A percentile compares a stretch with the other conserved stretches of the same genome.
phyloP scores from a whole-genome alignment of 2,113 vertebrate genomes.

The Megaceryle maxima region DNA sequence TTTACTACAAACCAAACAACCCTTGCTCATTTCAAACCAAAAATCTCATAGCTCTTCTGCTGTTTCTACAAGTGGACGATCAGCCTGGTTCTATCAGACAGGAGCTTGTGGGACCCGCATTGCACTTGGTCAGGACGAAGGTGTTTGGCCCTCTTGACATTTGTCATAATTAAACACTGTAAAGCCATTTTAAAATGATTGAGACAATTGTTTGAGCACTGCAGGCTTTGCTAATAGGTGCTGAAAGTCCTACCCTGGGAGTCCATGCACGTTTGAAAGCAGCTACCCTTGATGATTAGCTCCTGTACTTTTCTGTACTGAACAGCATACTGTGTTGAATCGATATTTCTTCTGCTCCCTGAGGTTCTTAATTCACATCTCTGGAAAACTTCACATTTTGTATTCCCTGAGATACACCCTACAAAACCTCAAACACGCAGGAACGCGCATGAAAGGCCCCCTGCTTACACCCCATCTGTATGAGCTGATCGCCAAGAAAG shows the following conservation, averaged over 20 bases:
- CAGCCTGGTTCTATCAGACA: background rate
- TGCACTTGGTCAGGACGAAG: background rate
- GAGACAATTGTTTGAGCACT: background rate
- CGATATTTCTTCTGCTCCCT: constrained; percentile 58
- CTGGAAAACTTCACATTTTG: constrained; percentile 49
- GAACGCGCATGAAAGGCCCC: background rate
- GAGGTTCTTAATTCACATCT: constrained; percentile 64
- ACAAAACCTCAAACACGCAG: background rate
- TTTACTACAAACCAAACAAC: background rate
- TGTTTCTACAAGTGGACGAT: background rate
- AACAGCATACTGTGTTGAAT: constrained; percentile 56
- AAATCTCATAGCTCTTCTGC: background rate
- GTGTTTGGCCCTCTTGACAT: background rate
- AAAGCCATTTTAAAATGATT: background rate
- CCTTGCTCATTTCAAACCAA: background rate
- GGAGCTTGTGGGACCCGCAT: background rate
- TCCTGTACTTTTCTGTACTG: constrained; percentile 27
- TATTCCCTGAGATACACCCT: constrained; percentile 42
- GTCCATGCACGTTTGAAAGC: background rate
- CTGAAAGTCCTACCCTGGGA: background rate
- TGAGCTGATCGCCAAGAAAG: background rate
- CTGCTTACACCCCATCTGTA: background rate
- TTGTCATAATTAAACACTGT: background rate
- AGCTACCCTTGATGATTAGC: constrained; percentile 13
- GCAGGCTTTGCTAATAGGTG: background rate